A percentile compares a stretch with the other conserved stretches of the same genome.
These are phyloP conservation scores for Natrix natrix DNA, from an alignment of 2,797 vertebrate genomes.

Conservation along the genomic window DNA sequence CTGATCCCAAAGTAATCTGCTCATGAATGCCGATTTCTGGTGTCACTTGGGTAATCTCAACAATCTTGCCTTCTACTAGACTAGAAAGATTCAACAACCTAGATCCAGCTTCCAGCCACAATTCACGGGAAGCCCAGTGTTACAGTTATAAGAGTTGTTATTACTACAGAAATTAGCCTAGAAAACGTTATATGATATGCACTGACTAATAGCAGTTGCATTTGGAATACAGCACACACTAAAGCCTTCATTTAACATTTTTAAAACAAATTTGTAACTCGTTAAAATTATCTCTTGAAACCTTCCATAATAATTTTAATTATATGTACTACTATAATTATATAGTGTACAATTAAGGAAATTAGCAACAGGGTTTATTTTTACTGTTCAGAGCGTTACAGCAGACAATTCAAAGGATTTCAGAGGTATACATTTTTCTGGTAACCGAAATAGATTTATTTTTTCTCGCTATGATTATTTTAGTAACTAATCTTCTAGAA, in stretches of 20 bases:
- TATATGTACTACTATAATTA: background rate
- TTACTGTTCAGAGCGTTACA: conserved; percentile 43
- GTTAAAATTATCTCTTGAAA: conserved; percentile 12
- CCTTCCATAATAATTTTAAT: background rate
- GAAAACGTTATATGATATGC: background rate
- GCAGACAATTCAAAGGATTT: conserved; percentile 23
- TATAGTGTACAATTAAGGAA: background rate
- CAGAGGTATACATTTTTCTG: conserved; percentile 43
- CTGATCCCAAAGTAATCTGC: background rate
- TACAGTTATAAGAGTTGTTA: background rate
- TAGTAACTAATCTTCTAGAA: conserved; percentile 41
- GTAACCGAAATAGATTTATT: conserved; percentile 45
- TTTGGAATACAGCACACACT: background rate
- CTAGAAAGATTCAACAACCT: background rate
- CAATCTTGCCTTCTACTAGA: background rate
- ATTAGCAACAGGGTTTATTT: conserved; percentile 11
- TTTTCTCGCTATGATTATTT: conserved; percentile 31
- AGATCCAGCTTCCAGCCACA: background rate
- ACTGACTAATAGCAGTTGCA: background rate
- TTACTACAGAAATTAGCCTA: background rate
- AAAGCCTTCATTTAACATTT: background rate
- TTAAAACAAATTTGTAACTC: conserved; percentile 11
- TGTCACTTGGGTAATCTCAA: background rate
- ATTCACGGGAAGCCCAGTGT: background rate
- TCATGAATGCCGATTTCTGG: background rate